Conservation (phyloP, 53 echinoderm and acorn worm species). For the Apostichopus leukothele region DNA sequence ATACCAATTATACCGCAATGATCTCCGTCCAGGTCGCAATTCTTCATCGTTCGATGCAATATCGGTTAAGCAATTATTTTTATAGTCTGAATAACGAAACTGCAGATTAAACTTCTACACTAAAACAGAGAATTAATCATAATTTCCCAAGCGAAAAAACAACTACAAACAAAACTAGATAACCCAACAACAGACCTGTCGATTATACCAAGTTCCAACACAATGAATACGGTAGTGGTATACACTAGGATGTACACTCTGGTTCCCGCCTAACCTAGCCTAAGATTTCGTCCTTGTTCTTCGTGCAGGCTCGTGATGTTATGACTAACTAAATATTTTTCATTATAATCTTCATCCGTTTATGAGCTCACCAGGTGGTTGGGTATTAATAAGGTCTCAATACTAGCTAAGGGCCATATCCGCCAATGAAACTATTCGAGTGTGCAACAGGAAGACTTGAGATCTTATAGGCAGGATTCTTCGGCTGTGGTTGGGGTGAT, state of each 20-base stretch:
- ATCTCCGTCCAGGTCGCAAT: no score
- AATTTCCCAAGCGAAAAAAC: not conserved
- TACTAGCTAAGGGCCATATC: no score
- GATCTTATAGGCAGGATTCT: not conserved
- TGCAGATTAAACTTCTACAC: no score
- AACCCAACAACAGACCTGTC: not conserved
- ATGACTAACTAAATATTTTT: not conserved
- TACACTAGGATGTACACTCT: not conserved
- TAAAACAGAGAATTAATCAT: no score
- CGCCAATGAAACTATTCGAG: slow-evolving; percentile 16
- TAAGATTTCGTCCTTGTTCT: not conserved
- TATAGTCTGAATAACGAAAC: no score
- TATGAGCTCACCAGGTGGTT: not conserved
- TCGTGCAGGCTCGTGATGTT: not conserved
- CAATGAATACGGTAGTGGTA: not conserved
- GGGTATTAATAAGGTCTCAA: not conserved
- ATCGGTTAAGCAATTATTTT: no score
- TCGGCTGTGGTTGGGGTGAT: not conserved
- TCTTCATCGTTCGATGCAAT: no score
- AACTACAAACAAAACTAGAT: not conserved
- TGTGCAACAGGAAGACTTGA: slow-evolving; percentile 15
- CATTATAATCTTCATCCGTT: not conserved
- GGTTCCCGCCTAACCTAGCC: not conserved
- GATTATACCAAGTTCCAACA: not conserved
- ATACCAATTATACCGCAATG: no score